Percentiles rank a stretch among this genome's conserved stretches.
These are phyloP conservation scores for Drosophila phalerata DNA, from an alignment of 2,888 invertebrate species.

Conservation along the genomic window DNA sequence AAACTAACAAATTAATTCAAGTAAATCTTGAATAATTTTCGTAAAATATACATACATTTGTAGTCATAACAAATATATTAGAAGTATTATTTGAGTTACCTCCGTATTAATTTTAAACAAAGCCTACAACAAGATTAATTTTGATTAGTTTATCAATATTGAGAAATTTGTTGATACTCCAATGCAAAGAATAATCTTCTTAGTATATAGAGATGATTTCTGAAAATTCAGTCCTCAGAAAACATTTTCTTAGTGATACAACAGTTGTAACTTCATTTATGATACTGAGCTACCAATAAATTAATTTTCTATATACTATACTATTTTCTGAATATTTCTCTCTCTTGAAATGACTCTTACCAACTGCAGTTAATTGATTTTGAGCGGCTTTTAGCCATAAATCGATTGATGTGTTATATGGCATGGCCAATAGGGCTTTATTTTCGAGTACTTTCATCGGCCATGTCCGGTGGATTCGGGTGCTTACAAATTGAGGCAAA, in stretches of 20 bases:
- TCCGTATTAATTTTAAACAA: no score
- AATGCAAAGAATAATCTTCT: no score
- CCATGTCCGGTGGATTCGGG: conserved; percentile 11
- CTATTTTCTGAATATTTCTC: neutral
- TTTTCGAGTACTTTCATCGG: conserved; percentile 3
- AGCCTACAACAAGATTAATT: no score
- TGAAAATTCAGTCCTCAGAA: no score
- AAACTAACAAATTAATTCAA: no score
- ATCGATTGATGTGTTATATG: conserved; percentile 28
- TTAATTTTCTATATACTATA: neutral
- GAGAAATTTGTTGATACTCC: no score
- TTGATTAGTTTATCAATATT: no score
- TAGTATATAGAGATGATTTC: no score
- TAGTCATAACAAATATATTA: no score
- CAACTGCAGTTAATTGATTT: neutral
- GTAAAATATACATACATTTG: no score
- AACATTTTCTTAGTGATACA: neutral
- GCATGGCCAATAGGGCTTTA: conserved; percentile 7
- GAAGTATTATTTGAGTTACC: no score
- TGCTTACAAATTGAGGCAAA: conserved; percentile 14
- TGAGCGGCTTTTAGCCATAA: conserved; percentile 4
- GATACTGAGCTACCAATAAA: neutral
- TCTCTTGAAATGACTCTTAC: neutral
- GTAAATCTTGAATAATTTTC: no score
- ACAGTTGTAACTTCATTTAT: neutral